A percentile compares a stretch with the other conserved stretches of the same genome.
phyloP scores from a whole-genome alignment of 2,797 vertebrate species.

The Oophaga sylvatica region DNA sequence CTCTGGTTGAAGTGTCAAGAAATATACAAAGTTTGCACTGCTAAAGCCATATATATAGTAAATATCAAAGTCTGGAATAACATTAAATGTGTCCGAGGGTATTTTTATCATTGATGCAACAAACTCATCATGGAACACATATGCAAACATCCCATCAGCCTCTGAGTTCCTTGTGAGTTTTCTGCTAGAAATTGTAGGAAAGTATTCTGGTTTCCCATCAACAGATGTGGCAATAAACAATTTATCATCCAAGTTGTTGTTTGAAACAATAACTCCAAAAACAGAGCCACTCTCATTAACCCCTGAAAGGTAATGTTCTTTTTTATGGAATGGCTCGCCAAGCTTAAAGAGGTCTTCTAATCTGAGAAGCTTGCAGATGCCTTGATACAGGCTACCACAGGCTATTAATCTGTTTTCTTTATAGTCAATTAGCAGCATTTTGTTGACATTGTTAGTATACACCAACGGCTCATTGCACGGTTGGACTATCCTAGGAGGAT shows the following conservation, averaged over 20 bases:
- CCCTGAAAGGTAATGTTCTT: constrained; percentile 97
- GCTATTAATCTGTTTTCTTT: constrained; percentile 93
- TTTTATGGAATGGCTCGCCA: constrained; percentile 96
- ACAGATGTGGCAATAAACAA: constrained; percentile 96
- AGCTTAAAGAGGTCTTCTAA: constrained; percentile 98
- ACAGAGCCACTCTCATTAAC: constrained; percentile 96
- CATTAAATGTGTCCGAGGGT: constrained; percentile 95
- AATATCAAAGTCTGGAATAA: constrained; percentile 97
- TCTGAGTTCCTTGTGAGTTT: constrained; percentile 95
- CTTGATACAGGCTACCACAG: constrained; percentile 96
- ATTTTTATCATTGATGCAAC: constrained; percentile 99
- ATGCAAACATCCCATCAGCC: constrained; percentile 96
- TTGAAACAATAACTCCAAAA: constrained; percentile 96
- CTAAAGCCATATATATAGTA: constrained; percentile 98
- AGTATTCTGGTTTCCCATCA: constrained; percentile 96
- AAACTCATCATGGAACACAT: constrained; percentile 97
- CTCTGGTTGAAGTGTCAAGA: constrained; percentile 95
- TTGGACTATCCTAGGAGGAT: constrained; percentile 95
- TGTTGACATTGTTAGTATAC: constrained; percentile 95
- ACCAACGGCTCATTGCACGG: constrained; percentile 91
- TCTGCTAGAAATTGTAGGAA: constrained; percentile 96
- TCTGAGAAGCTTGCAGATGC: constrained; percentile 95
- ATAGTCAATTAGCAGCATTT: constrained; percentile 98
- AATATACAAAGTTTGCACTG: constrained; percentile 97
- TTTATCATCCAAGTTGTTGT: constrained; percentile 90